These are phyloP conservation scores for Megaceryle alcyon DNA, from an alignment of 2,797 vertebrate species.

Conservation along the genomic window DNA sequence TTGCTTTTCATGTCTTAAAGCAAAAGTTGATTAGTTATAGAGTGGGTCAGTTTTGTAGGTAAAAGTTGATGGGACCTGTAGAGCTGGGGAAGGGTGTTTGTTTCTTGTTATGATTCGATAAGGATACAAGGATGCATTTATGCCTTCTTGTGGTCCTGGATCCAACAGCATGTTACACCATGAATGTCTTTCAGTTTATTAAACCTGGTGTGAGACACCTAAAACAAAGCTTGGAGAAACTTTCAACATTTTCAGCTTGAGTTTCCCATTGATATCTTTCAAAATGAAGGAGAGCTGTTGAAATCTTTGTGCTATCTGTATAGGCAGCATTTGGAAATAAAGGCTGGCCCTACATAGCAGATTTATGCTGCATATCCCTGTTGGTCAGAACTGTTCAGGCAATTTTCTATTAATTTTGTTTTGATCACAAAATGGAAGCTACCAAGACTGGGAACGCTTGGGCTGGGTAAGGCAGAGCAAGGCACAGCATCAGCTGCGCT, in stretches of 20 bases:
- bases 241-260: background rate
- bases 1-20: background rate
- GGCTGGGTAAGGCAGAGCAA: background rate
- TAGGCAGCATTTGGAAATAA: background rate
- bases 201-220: background rate
- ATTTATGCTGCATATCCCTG: rapidly evolving
- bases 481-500: rapidly evolving
- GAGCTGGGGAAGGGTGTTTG: background rate
- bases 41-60: background rate
- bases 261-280: background rate
- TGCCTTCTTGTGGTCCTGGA: background rate
- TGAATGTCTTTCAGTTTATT: background rate
- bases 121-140: background rate
- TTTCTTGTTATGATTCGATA: background rate
- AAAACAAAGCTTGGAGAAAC: background rate
- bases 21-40: background rate
- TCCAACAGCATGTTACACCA: background rate
- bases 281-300: background rate
- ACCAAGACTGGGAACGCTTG: background rate
- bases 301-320: background rate
- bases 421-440: background rate
- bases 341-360: background rate
- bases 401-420: background rate
- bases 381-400: background rate
- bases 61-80: background rate